These are phyloP conservation scores for Zoanthus solanderi DNA, from an alignment of 92 coral and sea anemone genomes.

Conservation along the genomic window DNA sequence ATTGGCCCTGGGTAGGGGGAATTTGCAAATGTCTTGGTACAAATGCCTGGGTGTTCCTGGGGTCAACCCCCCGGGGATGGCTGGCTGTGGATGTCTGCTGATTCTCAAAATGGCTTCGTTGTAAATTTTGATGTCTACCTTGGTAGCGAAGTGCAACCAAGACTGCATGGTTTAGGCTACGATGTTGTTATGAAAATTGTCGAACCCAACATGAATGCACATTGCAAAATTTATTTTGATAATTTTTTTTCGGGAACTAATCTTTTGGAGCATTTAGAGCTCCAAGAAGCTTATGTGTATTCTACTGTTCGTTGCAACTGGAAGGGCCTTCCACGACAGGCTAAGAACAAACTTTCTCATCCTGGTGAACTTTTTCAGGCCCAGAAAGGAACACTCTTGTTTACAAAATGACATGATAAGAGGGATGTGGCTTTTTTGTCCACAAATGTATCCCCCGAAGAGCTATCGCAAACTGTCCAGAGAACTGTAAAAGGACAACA, in stretches of 20 bases:
- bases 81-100: conserved; percentile 78
- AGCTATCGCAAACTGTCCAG: conserved; percentile 46
- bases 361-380: conserved; percentile 43
- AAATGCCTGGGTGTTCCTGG: too few relatives aligned
- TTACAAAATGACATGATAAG: conserved; percentile 56
- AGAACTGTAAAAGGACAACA: conserved; percentile 34
- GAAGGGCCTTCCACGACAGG: conserved; percentile 55
- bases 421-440: conserved; percentile 53
- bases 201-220: conserved; percentile 61
- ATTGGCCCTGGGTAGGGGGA: too few relatives aligned
- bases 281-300: conserved; percentile 65
- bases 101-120: conserved; percentile 69
- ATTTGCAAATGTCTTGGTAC: too few relatives aligned
- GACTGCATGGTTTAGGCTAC: conserved; percentile 70
- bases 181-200: conserved; percentile 67
- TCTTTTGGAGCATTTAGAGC: conserved; percentile 56
- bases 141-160: conserved; percentile 57
- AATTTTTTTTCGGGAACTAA: background rate
- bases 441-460: conserved; percentile 56
- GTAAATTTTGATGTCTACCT: conserved; percentile 67
- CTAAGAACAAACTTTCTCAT: conserved; percentile 53
- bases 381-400: conserved; percentile 59
- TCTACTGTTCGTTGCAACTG: conserved; percentile 64
- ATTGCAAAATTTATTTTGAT: conserved; percentile 51
- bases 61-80: too few relatives aligned